Base-by-base conservation (phyloP, 1,140 invertebrate genomes). In the Aphis gossypii region DNA sequence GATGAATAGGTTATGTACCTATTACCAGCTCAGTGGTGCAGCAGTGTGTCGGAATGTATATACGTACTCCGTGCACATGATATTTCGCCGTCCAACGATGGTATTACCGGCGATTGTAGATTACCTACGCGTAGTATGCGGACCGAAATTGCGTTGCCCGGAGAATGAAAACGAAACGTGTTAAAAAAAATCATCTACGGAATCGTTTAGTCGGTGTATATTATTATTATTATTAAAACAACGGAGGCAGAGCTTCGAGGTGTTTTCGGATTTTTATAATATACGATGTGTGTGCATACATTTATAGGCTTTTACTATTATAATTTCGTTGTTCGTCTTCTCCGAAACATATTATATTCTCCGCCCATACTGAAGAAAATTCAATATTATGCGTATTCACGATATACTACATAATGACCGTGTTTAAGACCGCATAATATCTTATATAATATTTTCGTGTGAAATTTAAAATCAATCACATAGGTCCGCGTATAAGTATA, bases 141-240 rank as follows among this genome's bases (percentile, higher is more conserved):
- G 41, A 46, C 44, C 44, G 25, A 87, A 48, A 46, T 87, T n/a
- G 23, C 84, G 84, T 87, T n/a, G 84, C 46, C 86, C n/a, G 46
- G 14, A 88, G 86, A 88, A 46, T 23, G 46, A 87, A 46, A 46
- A 86, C 41, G 23, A 87, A 25, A 35, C 48, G 21, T 89, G 35
- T 89, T 56, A 56, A 56, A 89, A 56, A 89, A 30, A 21, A 14
- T 89, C 88, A 35, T 14, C 88, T 41, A 41, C 84, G 84, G 41
- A n/a, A 46, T 86, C 84, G 41, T 41, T 86, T 46, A n/a, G 44
- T 20, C n/a, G 9, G 25, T 86, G n/a, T n/a, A n/a, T 68, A n/a
- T 68, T 86, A 86, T 46, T 86, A 86, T 46, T 86, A 18, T 46
- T 86, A 86, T 86, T 86, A 86, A 46, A 46, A 86, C 41, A 84